phyloP scores from a whole-genome alignment of 2,113 vertebrate genomes.

The Poicephalus gulielmi region DNA sequence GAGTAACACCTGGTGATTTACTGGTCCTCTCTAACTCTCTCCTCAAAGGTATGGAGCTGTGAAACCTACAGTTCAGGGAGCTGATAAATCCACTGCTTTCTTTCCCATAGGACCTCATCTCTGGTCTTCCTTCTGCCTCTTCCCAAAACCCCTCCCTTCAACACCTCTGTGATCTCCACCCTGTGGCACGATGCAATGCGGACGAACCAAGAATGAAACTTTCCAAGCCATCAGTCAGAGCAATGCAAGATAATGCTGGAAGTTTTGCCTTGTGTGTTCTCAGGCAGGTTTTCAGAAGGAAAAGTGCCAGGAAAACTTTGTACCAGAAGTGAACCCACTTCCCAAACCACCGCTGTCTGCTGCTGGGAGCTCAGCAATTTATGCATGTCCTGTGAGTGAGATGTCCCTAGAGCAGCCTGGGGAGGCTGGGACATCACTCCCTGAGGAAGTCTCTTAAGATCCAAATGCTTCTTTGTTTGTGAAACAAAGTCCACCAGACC shows the following conservation, averaged over 20 bases:
- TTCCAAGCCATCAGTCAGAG: accelerated
- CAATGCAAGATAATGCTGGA: accelerated
- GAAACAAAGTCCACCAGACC: constrained; percentile 56
- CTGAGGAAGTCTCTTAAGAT: neutral
- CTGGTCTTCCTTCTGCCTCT: neutral
- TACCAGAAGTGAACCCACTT: neutral
- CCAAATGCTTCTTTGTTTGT: constrained; percentile 29
- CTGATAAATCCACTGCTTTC: neutral
- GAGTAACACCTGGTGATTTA: neutral
- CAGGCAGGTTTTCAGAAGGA: neutral
- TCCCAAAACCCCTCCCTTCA: neutral
- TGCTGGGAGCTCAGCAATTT: neutral
- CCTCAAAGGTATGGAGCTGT: neutral
- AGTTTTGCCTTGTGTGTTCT: neutral
- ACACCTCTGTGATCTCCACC: no score
- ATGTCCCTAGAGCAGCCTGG: neutral
- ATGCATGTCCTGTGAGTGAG: neutral
- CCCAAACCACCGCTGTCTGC: neutral
- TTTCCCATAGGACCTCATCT: neutral
- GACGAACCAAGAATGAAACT: neutral
- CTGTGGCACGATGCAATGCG: accelerated
- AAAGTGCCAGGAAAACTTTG: neutral
- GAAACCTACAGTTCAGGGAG: neutral
- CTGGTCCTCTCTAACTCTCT: neutral
- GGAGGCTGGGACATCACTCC: neutral